These are phyloP conservation scores for Paedocypris micromegethes DNA, from an alignment of 2,797 vertebrate genomes.

Conservation along the genomic window DNA sequence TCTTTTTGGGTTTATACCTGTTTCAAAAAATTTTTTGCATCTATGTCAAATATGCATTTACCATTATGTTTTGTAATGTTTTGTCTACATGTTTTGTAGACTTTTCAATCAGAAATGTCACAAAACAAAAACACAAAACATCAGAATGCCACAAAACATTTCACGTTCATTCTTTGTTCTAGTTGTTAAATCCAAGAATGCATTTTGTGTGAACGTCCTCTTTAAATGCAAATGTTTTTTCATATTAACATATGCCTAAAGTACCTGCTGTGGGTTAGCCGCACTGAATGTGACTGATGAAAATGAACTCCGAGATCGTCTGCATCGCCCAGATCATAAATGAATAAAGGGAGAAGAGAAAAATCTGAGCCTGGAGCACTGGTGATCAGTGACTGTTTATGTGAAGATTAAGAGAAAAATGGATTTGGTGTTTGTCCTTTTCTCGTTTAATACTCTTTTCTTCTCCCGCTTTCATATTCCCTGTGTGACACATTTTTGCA, in stretches of 20 bases:
- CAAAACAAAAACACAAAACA: no score
- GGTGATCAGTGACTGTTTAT: constrained; percentile 39
- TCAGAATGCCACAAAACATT: no score
- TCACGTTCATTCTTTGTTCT: background rate
- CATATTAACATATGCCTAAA: constrained; percentile 21
- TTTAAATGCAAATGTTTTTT: constrained; percentile 2
- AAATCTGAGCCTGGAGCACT: constrained; percentile 30
- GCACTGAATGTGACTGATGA: constrained; percentile 17
- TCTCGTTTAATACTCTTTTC: constrained; percentile 6
- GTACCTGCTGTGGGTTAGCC: background rate
- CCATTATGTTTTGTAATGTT: no score
- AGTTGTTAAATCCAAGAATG: background rate
- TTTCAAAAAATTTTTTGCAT: no score
- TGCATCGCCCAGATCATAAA: constrained; percentile 14
- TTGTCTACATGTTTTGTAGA: no score
- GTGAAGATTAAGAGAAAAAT: constrained; percentile 32
- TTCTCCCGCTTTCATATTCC: constrained; percentile 31
- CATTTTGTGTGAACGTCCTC: background rate
- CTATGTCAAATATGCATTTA: no score
- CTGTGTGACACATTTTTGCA: constrained; percentile 46
- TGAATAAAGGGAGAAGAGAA: constrained; percentile 6
- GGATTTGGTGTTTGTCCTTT: constrained; percentile 27
- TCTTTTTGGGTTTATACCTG: no score
- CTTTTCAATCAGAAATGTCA: no score
- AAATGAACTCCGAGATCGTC: constrained; percentile 6